Evolutionary conservation across 2,113 vertebrate species (phyloP).

Genomic region (Caranx ignobilis): DNA sequence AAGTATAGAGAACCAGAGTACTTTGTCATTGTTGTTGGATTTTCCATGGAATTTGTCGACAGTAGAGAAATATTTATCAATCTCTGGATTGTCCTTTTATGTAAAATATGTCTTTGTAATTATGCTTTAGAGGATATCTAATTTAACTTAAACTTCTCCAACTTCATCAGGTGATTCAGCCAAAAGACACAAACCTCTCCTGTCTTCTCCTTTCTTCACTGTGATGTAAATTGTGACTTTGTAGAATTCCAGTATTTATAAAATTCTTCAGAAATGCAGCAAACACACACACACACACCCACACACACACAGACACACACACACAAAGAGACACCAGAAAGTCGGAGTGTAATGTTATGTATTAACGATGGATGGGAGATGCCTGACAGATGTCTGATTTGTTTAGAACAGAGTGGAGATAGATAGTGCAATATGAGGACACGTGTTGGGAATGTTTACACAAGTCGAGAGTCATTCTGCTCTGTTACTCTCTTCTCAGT

Average conservation of each 20-base stretch:
- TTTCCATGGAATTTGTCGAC: slow-evolving; percentile 26
- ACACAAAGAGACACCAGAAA: not conserved
- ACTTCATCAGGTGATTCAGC: not conserved
- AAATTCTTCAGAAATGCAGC: not conserved
- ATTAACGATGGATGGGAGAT: slow-evolving; percentile 21
- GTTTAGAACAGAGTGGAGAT: slow-evolving; percentile 47
- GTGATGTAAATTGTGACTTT: not conserved
- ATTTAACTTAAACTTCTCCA: slow-evolving; percentile 31
- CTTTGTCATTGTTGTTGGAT: not conserved
- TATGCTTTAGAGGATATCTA: not conserved
- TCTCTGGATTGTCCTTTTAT: not conserved
- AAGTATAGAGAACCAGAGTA: not conserved
- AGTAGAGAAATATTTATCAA: not conserved
- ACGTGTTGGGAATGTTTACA: slow-evolving; percentile 57
- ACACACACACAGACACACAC: too few species aligned
- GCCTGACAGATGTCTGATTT: slow-evolving; percentile 3
- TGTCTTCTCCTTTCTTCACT: not conserved
- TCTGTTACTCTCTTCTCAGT: slow-evolving; percentile 27
- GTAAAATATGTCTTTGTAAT: not conserved
- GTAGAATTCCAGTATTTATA: not conserved
- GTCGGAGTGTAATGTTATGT: not conserved
- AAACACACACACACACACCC: not conserved
- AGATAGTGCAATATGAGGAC: slow-evolving; percentile 43
- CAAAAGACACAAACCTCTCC: not conserved
- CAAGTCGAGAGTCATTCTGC: not conserved